Evolutionary conservation across 2,797 vertebrate species (phyloP), one percentile per base, ranked within the genome.

Genomic region (Clamator glandarius): DNA sequence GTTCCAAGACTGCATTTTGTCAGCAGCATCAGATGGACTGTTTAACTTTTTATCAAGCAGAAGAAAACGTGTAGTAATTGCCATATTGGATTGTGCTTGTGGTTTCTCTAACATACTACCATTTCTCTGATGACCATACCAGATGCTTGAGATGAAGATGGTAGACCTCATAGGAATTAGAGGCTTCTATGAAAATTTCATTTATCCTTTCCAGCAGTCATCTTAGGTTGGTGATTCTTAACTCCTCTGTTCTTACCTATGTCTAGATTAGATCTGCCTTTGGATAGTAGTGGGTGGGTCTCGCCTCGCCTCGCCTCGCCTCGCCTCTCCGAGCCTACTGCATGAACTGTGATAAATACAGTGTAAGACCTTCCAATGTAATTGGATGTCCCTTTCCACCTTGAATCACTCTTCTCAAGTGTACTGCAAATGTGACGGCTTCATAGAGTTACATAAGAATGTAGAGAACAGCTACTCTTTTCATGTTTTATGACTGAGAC

Each of bases 101-200:
- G 63, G 84, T 90, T 80, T 86, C 69, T 28, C 68, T 95, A 70
- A 82, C 54, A 57, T 76, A 64, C 74, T 83, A 17, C 72, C 16
- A 15, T 90, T 87, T 89, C 94, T 96, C 90, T 85, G 89, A 87
- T 96, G 93, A 74, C 90, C 89, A 39, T 87, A 79, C 86, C 93
- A 96, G 93, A 92, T 95, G 92, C 92, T 91, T 93, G 81, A 92
- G 81, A 92, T 82, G 58, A 95, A 51, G 89, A 83, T 69, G 72
- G 74, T 87, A 87, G 78, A 89, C 57, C 95, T 59, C 90, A 26
- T 5, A 92, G 78, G 92, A 95, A 95, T 95, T 92, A 87, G 68
- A 90, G 64, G 51, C 81, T 93, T 89, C 89, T 87, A 87, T 64
- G 64, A 95, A 94, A 95, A 93, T 93, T 95, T 96, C 68, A 48